Base-by-base conservation (phyloP, 1,140 invertebrate genomes). In the Caenorhabditis brenneri region DNA sequence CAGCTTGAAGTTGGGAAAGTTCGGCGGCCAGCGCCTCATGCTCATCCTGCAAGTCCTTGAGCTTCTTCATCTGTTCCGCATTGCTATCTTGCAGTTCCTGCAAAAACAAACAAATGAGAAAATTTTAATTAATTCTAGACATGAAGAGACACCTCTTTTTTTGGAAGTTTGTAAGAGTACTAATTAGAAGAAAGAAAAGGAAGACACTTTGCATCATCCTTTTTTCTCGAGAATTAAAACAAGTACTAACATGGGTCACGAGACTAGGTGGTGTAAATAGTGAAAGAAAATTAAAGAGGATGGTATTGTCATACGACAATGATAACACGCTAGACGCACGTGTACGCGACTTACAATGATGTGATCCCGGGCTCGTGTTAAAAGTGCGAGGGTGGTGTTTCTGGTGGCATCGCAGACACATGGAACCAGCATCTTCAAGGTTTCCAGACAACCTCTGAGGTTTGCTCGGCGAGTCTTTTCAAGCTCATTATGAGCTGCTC, bases 401-500 rank as follows among this genome's bases (percentile, higher is more conserved):
- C 89, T 85, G 46, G 85, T 65, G n/a, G 87, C 83, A 39, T 90
- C 89, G 53, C 33, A 60, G n/a, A 90, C 90, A 19, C 86, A 69
- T 24, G 89, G 89, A 39, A 90, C 80, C 29, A 91, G 81, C 3
- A 83, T 42, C 65, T 90, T 90, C 15, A 90, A 79, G 12, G 83
- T 81, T 33, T 90, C 89, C 29, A 90, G 83, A 65, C 87, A 89
- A 16, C 82, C 78, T 39, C 89, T 86, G 4, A 90, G 85, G 79
- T 90, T 90, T 29, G 89, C 89, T 39, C 89, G 86, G 27, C 89
- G 87, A 31, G 89, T 90, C 82, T 90, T 90, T 86, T 90, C 89
- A n/a, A 90, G 65, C 69, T 90, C 89, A 55, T 90, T 90, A 84
- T 90, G 89, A 31, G 89, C 89, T 22, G 89, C 89, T 33, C 89